Evolutionary conservation across 2,113 vertebrate genomes (phyloP).

Genomic region (Chaetodon auriga): DNA sequence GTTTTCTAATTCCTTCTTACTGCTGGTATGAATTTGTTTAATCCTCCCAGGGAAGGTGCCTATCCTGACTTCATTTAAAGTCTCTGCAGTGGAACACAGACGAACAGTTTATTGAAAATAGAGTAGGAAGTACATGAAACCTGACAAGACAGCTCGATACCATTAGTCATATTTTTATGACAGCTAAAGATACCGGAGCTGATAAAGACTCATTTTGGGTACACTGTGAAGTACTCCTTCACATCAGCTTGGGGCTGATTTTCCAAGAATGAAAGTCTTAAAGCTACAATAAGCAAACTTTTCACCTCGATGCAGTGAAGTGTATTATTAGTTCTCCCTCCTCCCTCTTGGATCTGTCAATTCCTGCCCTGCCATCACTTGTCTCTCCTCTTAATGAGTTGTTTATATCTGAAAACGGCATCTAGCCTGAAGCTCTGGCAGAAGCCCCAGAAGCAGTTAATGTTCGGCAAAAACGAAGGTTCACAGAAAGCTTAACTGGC

Average conservation of each 20-base stretch:
- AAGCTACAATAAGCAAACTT: not conserved
- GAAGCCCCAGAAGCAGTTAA: conserved; percentile 7
- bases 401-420: conserved; percentile 36
- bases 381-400: conserved; percentile 19
- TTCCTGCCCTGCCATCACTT: conserved; percentile 40
- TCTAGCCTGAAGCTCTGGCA: conserved; percentile 19
- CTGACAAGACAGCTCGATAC: not conserved
- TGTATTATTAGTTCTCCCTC: not conserved
- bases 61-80: not conserved
- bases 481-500: not conserved
- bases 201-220: not conserved
- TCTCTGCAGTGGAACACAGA: not conserved
- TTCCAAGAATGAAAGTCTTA: not conserved
- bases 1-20: not conserved
- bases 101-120: not conserved
- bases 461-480: not conserved
- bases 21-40: not conserved
- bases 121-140: not conserved
- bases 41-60: not conserved
- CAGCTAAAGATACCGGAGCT: not conserved
- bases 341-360: conserved; percentile 1
- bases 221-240: not conserved
- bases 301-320: conserved; percentile 5
- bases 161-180: not conserved
- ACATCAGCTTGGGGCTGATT: not conserved